A percentile compares a stretch with the other conserved stretches of the same genome.
Conservation (phyloP, 2,797 vertebrate genomes). For the Denticeps clupeoides region DNA sequence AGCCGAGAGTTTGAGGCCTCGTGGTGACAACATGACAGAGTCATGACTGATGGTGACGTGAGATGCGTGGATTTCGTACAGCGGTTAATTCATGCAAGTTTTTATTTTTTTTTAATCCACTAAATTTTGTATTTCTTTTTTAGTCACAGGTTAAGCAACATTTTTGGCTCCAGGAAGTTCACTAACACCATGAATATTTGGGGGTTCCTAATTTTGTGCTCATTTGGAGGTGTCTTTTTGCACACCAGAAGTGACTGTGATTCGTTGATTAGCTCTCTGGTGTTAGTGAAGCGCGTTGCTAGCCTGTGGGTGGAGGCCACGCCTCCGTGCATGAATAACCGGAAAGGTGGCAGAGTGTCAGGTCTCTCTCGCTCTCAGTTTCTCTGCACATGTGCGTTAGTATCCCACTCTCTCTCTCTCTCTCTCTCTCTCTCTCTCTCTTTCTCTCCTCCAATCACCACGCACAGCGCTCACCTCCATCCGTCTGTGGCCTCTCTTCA, state of each 20-base stretch:
- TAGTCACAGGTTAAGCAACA: neutral
- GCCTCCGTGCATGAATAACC: conserved; percentile 48
- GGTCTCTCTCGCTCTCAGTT: conserved; percentile 23
- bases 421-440: conserved; percentile 18
- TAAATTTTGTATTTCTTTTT: neutral
- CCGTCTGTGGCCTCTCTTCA: conserved; percentile 84
- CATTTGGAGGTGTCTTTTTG: neutral
- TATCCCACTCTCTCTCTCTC: conserved; percentile 37
- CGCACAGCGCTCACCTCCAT: conserved; percentile 71
- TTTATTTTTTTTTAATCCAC: neutral
- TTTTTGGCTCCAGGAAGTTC: conserved; percentile 13
- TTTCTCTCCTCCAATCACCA: conserved; percentile 43
- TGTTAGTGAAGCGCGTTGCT: conserved; percentile 41
- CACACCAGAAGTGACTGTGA: conserved; percentile 7
- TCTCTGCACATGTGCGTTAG: conserved; percentile 63
- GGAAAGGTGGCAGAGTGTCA: conserved; percentile 37
- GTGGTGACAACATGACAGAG: conserved; percentile 15
- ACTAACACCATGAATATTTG: conserved; percentile 35
- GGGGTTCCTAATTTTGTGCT: neutral
- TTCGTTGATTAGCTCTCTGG: conserved; percentile 38
- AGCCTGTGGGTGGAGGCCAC: conserved; percentile 34
- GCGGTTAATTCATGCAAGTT: conserved; percentile 44
- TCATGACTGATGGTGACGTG: conserved; percentile 36
- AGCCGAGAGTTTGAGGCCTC: no score
- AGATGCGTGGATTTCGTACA: conserved; percentile 42